Evolutionary conservation across 2,797 vertebrate species (phyloP), one percentile per base, ranked within the genome.

Genomic region (Gouania willdenowi): DNA sequence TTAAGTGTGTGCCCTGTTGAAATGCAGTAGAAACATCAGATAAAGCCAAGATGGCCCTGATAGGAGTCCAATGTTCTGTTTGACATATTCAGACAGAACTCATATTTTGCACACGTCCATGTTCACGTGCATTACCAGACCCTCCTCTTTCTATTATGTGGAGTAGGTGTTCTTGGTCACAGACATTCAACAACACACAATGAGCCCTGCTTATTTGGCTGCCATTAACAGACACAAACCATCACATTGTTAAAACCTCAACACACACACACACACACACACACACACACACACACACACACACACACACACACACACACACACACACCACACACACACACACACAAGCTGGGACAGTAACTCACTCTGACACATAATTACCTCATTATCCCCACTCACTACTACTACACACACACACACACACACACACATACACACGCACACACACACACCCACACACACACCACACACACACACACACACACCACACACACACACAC

Each of bases 381-480:
- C 47, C 49, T 73, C 55, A 59, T 75, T 69, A 69, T 41, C 39
- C 41, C 42, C 6, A 26, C 13, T 45, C n/a, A 55, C 20, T 22
- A 20, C 40, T 27, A 41, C 28, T 21, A 8, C 29, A 12, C 19
- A 11, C 48, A 16, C 48, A 15, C 37, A 22, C 23, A 26, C 24
- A 22, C 18, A 16, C 10, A 12, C 32, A 2, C 12, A n/a, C n/a
- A n/a, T n/a, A n/a, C n/a, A n/a, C n/a, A n/a, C n/a, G n/a, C n/a
- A n/a, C n/a, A n/a, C n/a, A n/a, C n/a, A n/a, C n/a, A n/a, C n/a
- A n/a, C n/a, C 28, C 21, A 8, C 29, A 12, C 19, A 11, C 48
- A 16, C 48, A 15, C 37, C n/a, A 22, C 23, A 26, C 24, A 22
- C 18, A 16, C 10, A 12, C 32, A 2, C 12, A n/a, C 6, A 26